phyloP scores from a whole-genome alignment of 2,888 invertebrate species.

The Crepidodera aurea region DNA sequence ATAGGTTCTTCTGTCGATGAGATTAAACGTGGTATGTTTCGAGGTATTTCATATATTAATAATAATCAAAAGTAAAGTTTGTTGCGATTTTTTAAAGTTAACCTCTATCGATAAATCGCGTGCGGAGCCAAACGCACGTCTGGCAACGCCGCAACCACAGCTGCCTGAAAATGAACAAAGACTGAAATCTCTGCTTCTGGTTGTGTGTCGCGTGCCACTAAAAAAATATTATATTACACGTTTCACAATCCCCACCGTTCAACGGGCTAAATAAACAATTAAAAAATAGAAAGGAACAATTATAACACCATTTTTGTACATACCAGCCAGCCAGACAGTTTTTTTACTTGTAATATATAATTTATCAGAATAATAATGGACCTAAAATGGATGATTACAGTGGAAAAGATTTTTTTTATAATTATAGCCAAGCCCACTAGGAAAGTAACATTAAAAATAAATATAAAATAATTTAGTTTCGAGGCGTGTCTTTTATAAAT shows the following conservation, averaged over 20 bases:
- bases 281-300: constrained; percentile 9
- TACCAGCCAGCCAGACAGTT: neutral
- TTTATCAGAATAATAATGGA: neutral
- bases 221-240: constrained; percentile 27
- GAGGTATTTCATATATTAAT: too few species aligned
- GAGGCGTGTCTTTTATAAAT: too few species aligned
- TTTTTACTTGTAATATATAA: neutral
- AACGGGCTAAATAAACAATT: constrained; percentile 5
- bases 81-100: too few species aligned
- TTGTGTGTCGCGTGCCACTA: constrained; percentile 34
- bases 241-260: constrained; percentile 13
- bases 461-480: too few species aligned
- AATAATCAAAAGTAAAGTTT: too few species aligned
- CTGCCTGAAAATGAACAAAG: constrained; percentile 31
- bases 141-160: constrained; percentile 15
- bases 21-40: too few species aligned
- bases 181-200: constrained; percentile 32
- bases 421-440: neutral
- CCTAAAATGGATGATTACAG: neutral
- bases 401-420: neutral
- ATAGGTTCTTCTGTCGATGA: too few species aligned
- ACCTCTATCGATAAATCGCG: too few species aligned
- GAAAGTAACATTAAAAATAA: too few species aligned
- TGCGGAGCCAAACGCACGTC: too few species aligned
- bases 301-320: constrained; percentile 7